A percentile compares a stretch with the other conserved stretches of the same genome.
Evolutionary conservation across 2,113 vertebrate genomes (phyloP).

Genomic region (Rhinichthys klamathensis): DNA sequence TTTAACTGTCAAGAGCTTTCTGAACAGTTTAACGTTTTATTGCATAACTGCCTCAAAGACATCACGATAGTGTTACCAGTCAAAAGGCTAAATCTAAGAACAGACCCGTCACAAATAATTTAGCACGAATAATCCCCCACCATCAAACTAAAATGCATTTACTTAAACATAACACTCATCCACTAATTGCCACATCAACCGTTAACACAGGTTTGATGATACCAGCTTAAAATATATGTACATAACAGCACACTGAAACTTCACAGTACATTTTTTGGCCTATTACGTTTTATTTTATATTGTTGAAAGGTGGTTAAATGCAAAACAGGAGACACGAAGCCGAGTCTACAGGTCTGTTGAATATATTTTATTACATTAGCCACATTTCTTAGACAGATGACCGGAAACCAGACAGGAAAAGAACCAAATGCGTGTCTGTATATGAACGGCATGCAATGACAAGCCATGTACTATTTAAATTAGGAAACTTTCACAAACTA

Average conservation of each 20-base stretch:
- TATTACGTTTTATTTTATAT: neutral
- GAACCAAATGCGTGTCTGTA: conserved; percentile 39
- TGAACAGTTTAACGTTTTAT: too few relatives aligned
- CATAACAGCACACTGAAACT: neutral
- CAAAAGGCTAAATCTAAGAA: neutral
- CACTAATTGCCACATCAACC: neutral
- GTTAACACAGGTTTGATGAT: neutral
- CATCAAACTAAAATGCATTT: neutral
- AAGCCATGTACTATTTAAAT: neutral
- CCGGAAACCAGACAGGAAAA: conserved; percentile 17
- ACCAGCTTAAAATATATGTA: neutral
- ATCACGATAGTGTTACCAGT: neutral
- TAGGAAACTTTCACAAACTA: neutral
- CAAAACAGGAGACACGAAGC: neutral
- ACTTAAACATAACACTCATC: neutral
- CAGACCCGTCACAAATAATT: neutral
- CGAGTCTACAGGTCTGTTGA: conserved; percentile 30
- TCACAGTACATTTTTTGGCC: neutral
- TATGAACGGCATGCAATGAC: conserved; percentile 32
- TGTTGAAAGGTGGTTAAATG: neutral
- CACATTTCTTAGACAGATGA: conserved; percentile 35
- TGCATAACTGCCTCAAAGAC: neutral
- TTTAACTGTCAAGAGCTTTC: neutral
- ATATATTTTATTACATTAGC: conserved; percentile 54
- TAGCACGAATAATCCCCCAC: neutral